phyloP scores from a whole-genome alignment of 2,888 invertebrate species.

The Agrochola litura region DNA sequence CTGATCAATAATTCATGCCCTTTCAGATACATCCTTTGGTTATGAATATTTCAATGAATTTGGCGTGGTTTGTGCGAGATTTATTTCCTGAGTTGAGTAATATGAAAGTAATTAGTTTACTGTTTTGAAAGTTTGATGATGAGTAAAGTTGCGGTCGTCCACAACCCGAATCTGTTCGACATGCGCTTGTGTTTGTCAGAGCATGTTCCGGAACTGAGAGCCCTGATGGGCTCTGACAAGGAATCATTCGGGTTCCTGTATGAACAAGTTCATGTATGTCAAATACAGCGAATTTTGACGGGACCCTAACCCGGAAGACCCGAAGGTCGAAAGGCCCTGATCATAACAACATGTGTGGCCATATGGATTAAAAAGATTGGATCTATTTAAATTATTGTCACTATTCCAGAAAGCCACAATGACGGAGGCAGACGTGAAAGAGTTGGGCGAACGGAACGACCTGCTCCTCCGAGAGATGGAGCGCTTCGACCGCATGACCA shows the following conservation, averaged over 20 bases:
- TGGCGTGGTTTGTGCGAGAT: neutral
- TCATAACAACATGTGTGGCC: neutral
- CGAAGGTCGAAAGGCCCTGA: neutral
- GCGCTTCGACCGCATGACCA: constrained; percentile 91
- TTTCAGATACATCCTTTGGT: neutral
- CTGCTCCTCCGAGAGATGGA: constrained; percentile 91
- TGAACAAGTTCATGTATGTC: neutral
- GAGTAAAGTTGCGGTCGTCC: neutral
- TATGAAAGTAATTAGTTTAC: constrained; percentile 5
- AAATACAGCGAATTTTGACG: neutral
- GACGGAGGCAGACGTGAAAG: constrained; percentile 90
- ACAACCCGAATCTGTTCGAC: neutral
- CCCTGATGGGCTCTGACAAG: neutral
- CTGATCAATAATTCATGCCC: constrained; percentile 18
- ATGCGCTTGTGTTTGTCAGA: neutral
- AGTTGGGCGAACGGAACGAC: constrained; percentile 90
- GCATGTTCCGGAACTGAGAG: neutral
- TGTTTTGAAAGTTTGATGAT: neutral
- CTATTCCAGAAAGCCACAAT: constrained; percentile 89
- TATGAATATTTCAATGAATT: constrained; percentile 36
- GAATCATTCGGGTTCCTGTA: neutral
- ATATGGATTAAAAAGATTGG: no score
- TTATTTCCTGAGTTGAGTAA: constrained; percentile 14
- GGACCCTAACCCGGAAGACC: no score
- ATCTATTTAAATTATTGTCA: neutral